Conservation (phyloP, 2,888 invertebrate species). For the Acrobeloides nanus region DNA sequence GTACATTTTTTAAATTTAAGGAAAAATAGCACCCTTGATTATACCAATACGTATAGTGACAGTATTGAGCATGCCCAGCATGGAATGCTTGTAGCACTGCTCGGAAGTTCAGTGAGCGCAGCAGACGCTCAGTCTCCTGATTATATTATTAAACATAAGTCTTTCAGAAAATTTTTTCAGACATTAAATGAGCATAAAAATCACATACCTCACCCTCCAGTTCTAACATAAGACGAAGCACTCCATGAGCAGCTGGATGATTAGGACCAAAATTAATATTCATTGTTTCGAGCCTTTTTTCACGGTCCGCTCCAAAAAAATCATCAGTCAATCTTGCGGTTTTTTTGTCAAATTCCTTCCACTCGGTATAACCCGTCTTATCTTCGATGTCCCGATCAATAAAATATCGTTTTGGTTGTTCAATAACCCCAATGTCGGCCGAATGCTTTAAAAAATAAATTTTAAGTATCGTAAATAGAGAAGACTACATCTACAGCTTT, state of each 20-base stretch:
- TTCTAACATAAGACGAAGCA: slow-evolving; percentile 74
- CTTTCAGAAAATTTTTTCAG: too few relatives aligned
- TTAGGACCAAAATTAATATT: slow-evolving; percentile 83
- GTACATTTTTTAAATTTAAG: too few relatives aligned
- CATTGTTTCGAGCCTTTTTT: slow-evolving; percentile 76
- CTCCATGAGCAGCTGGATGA: slow-evolving; percentile 89
- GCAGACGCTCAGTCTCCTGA: too few relatives aligned
- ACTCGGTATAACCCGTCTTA: neutral
- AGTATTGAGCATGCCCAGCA: too few relatives aligned
- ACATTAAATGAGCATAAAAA: slow-evolving; percentile 5
- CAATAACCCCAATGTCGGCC: slow-evolving; percentile 15
- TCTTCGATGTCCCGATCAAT: neutral
- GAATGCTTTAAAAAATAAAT: too few relatives aligned
- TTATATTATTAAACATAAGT: too few relatives aligned
- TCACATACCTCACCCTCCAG: slow-evolving; percentile 70
- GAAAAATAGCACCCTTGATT: too few relatives aligned
- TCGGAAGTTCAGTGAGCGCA: too few relatives aligned
- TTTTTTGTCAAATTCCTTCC: slow-evolving; percentile 11
- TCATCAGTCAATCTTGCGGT: slow-evolving; percentile 35
- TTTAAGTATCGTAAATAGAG: slow-evolving; percentile 12
- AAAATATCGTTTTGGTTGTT: slow-evolving; percentile 22
- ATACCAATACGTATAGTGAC: too few relatives aligned
- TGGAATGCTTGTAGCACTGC: too few relatives aligned
- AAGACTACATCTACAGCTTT: slow-evolving; percentile 27
- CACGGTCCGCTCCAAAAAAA: slow-evolving; percentile 56